phyloP scores from a whole-genome alignment of 2,888 invertebrate species.

The Drosophila koepferae region DNA sequence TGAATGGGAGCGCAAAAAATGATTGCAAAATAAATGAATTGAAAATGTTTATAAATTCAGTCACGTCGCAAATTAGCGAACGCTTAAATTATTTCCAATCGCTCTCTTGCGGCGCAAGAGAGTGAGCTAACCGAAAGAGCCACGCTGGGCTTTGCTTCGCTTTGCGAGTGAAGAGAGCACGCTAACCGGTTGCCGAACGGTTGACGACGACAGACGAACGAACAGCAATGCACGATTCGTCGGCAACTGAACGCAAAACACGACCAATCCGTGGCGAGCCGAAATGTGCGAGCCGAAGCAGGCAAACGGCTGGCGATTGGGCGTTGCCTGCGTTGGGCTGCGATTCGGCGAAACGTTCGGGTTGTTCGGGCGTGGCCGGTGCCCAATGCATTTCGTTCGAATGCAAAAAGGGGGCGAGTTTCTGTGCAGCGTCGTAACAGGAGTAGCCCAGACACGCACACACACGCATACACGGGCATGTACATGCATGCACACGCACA shows the following conservation, averaged over 20 bases:
- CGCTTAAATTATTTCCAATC: not conserved
- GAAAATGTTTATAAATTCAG: conserved; percentile 18
- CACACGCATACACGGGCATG: not conserved
- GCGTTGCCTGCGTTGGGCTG: not conserved
- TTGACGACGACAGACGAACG: conserved; percentile 13
- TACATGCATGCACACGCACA: not conserved
- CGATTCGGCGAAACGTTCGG: conserved; percentile 49
- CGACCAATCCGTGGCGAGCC: conserved; percentile 42
- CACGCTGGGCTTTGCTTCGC: not conserved
- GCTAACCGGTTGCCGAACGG: conserved; percentile 53
- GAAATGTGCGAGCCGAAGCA: conserved; percentile 42
- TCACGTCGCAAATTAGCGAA: not conserved
- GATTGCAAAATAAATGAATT: conserved; percentile 8
- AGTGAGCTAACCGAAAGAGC: conserved; percentile 23
- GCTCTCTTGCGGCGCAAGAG: conserved; percentile 33
- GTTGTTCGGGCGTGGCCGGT: conserved; percentile 38
- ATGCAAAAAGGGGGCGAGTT: conserved; percentile 50
- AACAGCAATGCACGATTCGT: conserved; percentile 35
- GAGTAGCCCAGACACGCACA: conserved; percentile 9
- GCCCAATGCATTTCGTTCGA: conserved; percentile 15
- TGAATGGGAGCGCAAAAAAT: not conserved
- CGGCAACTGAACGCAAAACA: conserved; percentile 44
- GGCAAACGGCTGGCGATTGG: conserved; percentile 23
- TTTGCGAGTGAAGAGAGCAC: conserved; percentile 17
- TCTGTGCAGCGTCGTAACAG: conserved; percentile 16